phyloP scores from a whole-genome alignment of 2,888 invertebrate genomes.

The Sabatieria punctata region DNA sequence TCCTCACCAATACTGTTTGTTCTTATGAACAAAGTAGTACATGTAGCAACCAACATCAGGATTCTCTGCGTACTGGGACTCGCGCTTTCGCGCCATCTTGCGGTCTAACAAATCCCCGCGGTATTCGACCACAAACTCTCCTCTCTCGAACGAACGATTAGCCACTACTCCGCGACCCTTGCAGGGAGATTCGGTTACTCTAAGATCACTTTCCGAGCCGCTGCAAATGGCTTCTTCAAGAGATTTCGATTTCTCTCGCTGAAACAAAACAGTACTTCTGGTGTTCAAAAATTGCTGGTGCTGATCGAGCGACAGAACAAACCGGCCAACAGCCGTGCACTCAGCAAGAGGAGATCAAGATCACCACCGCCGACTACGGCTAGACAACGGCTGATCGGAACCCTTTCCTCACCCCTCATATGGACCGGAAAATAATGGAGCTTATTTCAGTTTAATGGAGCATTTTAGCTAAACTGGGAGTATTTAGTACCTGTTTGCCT shows the following conservation, averaged over 20 bases:
- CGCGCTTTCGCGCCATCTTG: neutral
- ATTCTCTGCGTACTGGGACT: conserved; percentile 52
- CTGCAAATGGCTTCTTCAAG: neutral
- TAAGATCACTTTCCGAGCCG: neutral
- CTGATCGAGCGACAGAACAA: too few relatives aligned
- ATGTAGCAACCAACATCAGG: conserved; percentile 80
- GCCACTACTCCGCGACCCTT: conserved; percentile 1
- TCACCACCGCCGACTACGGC: too few relatives aligned
- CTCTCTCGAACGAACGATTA: neutral
- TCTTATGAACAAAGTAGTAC: conserved; percentile 84
- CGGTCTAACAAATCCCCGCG: neutral
- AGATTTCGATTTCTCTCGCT: neutral
- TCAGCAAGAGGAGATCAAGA: too few relatives aligned
- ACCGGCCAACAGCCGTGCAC: too few relatives aligned
- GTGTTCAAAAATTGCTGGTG: too few relatives aligned
- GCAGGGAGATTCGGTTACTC: neutral
- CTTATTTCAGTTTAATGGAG: too few relatives aligned
- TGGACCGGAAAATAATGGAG: too few relatives aligned
- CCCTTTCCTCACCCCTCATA: too few relatives aligned
- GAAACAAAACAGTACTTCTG: too few relatives aligned
- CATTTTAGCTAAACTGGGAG: too few relatives aligned
- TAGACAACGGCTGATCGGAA: too few relatives aligned
- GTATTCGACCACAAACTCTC: conserved; percentile 4
- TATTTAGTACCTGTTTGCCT: too few relatives aligned
- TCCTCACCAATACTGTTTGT: conserved; percentile 69